Evolutionary conservation across 1,140 invertebrate genomes (phyloP).

Genomic region (Magallana angulata): DNA sequence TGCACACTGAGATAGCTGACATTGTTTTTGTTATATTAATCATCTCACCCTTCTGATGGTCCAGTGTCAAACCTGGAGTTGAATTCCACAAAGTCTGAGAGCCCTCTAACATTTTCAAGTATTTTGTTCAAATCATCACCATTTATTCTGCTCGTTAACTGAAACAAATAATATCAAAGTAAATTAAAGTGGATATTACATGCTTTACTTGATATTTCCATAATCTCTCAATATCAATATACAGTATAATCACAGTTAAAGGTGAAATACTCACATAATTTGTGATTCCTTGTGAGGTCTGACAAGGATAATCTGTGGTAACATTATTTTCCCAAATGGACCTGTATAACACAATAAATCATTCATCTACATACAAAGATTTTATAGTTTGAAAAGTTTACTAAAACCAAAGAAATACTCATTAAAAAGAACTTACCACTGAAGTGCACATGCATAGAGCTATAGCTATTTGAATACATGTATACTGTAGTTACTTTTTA

Average conservation of each 20-base stretch:
- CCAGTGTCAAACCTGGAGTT: slow-evolving; percentile 80
- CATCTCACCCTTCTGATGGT: slow-evolving; percentile 72
- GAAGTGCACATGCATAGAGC: too few relatives aligned
- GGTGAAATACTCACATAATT: slow-evolving; percentile 72
- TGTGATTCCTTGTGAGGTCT: slow-evolving; percentile 67
- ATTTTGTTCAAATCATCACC: slow-evolving; percentile 83
- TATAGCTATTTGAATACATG: too few relatives aligned
- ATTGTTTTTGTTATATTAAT: background rate
- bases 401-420: too few relatives aligned
- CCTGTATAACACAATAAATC: slow-evolving; percentile 58
- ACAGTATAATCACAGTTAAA: too few relatives aligned
- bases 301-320: slow-evolving; percentile 72
- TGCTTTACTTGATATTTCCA: too few relatives aligned
- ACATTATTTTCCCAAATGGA: slow-evolving; percentile 78
- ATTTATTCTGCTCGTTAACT: slow-evolving; percentile 79
- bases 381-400: too few relatives aligned
- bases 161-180: slow-evolving; percentile 40
- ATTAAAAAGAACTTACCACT: too few relatives aligned
- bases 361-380: too few relatives aligned
- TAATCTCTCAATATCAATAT: too few relatives aligned
- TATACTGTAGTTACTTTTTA: too few relatives aligned
- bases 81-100: slow-evolving; percentile 84
- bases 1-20: background rate
- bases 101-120: slow-evolving; percentile 83
- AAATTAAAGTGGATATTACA: too few relatives aligned